phyloP scores from a whole-genome alignment of 2,888 invertebrate genomes.

The Phania funesta region DNA sequence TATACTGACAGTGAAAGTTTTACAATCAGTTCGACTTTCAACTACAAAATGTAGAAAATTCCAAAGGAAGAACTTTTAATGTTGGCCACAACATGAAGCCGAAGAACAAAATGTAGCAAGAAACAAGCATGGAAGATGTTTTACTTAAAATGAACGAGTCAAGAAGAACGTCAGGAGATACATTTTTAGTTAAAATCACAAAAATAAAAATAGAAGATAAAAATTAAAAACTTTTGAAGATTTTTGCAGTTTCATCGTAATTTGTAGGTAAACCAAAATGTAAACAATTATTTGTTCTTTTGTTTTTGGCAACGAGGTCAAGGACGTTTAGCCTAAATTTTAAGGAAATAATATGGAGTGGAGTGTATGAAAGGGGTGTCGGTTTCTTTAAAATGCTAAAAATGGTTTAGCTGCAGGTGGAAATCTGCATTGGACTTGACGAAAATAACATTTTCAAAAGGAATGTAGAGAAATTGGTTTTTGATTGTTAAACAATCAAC shows the following conservation, averaged over 20 bases:
- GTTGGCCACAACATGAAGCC: slow-evolving; percentile 23
- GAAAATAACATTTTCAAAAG: neutral
- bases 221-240: slow-evolving; percentile 32
- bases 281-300: neutral
- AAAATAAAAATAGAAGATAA: neutral
- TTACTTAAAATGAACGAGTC: slow-evolving; percentile 38
- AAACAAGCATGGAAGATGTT: neutral
- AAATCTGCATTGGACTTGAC: slow-evolving; percentile 19
- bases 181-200: slow-evolving; percentile 1
- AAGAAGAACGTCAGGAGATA: slow-evolving; percentile 8
- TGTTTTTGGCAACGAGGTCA: slow-evolving; percentile 36
- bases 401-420: neutral
- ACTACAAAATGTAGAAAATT: slow-evolving; percentile 16
- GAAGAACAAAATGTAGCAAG: neutral
- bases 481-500: too few relatives aligned
- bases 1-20: slow-evolving; percentile 59
- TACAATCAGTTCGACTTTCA: slow-evolving; percentile 48
- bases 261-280: slow-evolving; percentile 38
- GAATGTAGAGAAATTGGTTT: too few relatives aligned
- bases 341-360: neutral
- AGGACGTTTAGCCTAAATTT: slow-evolving; percentile 38
- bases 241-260: slow-evolving; percentile 35
- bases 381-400: neutral
- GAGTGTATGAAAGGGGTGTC: neutral
- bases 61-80: slow-evolving; percentile 16